A percentile compares a stretch with the other conserved stretches of the same genome.
phyloP scores from a whole-genome alignment of 2,113 vertebrate species.

The Zosterops pallidus region DNA sequence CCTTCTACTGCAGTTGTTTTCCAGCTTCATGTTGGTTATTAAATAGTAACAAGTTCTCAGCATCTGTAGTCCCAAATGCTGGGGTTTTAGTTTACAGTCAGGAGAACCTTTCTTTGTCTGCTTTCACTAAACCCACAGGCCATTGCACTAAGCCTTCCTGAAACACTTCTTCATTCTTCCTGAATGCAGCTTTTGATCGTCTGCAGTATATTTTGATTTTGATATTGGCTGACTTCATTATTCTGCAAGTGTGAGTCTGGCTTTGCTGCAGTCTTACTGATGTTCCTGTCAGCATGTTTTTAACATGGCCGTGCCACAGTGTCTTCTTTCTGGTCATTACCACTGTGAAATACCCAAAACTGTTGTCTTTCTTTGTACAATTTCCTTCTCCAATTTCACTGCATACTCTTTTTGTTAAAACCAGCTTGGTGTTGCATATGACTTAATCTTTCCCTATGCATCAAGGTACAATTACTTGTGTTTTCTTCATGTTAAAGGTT shows the following conservation, averaged over 20 bases:
- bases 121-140: background rate
- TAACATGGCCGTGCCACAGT: rapidly evolving
- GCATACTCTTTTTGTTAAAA: background rate
- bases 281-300: background rate
- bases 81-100: background rate
- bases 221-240: background rate
- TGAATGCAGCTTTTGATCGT: background rate
- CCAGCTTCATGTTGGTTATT: background rate
- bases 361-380: background rate
- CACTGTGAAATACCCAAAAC: background rate
- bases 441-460: background rate
- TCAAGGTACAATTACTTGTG: background rate
- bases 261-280: background rate
- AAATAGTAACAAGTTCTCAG: background rate
- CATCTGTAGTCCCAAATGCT: background rate
- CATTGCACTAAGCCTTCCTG: background rate
- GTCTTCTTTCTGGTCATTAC: background rate
- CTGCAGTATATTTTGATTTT: background rate
- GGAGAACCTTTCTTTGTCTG: background rate
- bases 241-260: background rate
- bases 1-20: background rate
- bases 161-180: background rate
- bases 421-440: background rate
- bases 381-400: background rate
- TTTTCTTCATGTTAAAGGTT: background rate